Evolutionary conservation across 2,113 vertebrate genomes (phyloP), one percentile per base, ranked within the genome.

Genomic region (Tyto alba): DNA sequence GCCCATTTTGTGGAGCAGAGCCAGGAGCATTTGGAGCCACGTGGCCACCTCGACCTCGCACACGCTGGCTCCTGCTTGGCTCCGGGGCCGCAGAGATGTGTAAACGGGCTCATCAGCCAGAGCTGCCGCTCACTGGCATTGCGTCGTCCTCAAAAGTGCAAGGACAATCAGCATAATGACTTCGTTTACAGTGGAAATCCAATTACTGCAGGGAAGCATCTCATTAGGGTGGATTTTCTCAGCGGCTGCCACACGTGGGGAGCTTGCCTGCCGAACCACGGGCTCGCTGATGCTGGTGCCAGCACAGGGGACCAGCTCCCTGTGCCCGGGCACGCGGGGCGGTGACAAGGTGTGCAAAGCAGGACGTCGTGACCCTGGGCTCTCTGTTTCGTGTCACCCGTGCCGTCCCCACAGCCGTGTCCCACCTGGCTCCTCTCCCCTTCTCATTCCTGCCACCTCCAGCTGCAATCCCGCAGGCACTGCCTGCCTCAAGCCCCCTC

Each of bases 201-300:
- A 96, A 80, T 95, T 95, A 92, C n/a, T 64, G 93, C 1, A 53
- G 75, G 48, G 88, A 94, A 96, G 48, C 5, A 4, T 90, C 97
- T 96, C 68, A 91, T 94, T 80, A 93, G 52, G 75, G 82, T 7
- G 89, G 91, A 78, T 96, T 91, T 94, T 36, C 85, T 78, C 76
- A 3, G 16, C 0, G 11, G 52, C 18, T 71, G 78, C 77, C 60
- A 43, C 18, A 9, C 12, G 2, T 1, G 1, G 55, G 68, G 57
- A 85, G 48, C 48, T 64, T 1, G 21, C 8, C 36, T 2, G 13
- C 11, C 0, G 2, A 27, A 9, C 0, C 20, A 27, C 0, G 1
- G 48, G 36, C 20, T 56, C 0, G 0, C 55, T 60, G 71, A 2
- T 8, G 16, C 13, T 7, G 10, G 4, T 29, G 27, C 57, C 64